Percentiles rank a stretch among this genome's conserved stretches.
phyloP scores from a whole-genome alignment of 2,797 vertebrate genomes.

The Galaxias olidus region DNA sequence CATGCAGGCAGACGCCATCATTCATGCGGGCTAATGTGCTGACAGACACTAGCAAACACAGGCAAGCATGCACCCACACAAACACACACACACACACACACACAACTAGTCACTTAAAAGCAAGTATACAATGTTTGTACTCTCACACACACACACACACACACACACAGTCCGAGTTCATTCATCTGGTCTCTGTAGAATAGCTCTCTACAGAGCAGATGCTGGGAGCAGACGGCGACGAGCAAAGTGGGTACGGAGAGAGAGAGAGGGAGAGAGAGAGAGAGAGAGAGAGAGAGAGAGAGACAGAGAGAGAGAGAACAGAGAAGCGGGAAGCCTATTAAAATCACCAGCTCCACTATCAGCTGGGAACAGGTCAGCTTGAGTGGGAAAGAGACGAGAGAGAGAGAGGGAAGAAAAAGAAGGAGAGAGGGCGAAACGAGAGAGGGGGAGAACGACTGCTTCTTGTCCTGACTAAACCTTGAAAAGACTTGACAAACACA shows the following conservation, averaged over 20 bases:
- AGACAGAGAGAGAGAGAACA: background rate
- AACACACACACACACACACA: slow-evolving; percentile 2
- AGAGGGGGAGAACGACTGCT: slow-evolving; percentile 34
- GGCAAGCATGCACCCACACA: background rate
- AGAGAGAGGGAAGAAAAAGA: background rate
- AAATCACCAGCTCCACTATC: background rate
- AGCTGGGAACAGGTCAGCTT: background rate
- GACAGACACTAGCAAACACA: background rate
- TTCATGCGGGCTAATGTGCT: background rate
- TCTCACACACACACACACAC: slow-evolving; percentile 27
- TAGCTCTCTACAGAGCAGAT: background rate
- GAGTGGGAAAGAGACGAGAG: background rate
- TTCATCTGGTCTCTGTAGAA: slow-evolving; percentile 12
- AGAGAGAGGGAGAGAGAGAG: background rate
- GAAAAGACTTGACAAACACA: slow-evolving; percentile 32
- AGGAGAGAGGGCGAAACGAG: background rate
- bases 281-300: background rate
- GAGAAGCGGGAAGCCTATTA: background rate
- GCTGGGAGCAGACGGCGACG: background rate
- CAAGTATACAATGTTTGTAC: slow-evolving; percentile 13
- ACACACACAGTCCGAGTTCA: slow-evolving; percentile 21
- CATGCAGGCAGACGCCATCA: background rate
- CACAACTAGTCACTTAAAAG: slow-evolving; percentile 11
- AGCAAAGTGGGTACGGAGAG: background rate
- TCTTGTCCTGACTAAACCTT: background rate